These are phyloP conservation scores for Bagarius yarrelli DNA, from an alignment of 2,113 vertebrate genomes.

Conservation along the genomic window DNA sequence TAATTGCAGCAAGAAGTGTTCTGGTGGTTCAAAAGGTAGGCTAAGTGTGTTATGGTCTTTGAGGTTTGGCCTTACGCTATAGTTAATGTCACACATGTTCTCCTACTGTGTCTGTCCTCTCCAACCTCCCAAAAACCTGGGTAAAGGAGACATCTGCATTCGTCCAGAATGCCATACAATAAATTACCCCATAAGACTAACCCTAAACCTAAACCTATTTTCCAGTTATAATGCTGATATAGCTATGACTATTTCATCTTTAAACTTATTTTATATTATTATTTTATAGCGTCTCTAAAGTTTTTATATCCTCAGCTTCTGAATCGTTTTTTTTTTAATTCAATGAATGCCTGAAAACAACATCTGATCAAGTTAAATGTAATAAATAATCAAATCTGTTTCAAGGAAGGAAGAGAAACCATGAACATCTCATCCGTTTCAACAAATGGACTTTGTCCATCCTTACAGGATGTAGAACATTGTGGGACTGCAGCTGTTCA, in stretches of 20 bases:
- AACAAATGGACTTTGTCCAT: constrained; percentile 13
- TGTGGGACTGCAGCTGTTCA: constrained; percentile 33
- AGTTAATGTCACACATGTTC: not conserved
- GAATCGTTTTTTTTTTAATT: not conserved
- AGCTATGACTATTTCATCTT: no score
- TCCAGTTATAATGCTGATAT: not conserved
- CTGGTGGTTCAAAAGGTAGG: not conserved
- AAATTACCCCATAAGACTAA: not conserved
- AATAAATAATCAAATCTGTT: not conserved
- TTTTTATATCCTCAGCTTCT: not conserved
- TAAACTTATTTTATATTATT: no score
- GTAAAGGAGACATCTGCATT: not conserved
- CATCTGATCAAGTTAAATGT: not conserved
- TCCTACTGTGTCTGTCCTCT: not conserved
- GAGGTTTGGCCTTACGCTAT: not conserved
- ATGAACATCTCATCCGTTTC: constrained; percentile 6
- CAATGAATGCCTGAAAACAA: not conserved
- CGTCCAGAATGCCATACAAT: not conserved
- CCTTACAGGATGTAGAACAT: constrained; percentile 26
- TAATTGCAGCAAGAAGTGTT: not conserved
- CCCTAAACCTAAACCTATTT: no score
- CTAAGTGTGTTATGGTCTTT: not conserved
- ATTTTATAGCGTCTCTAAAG: not conserved
- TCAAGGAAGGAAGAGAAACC: constrained; percentile 8
- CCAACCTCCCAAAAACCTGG: not conserved